Evolutionary conservation across 2,797 vertebrate species (phyloP).

Genomic region (Mareca penelope): DNA sequence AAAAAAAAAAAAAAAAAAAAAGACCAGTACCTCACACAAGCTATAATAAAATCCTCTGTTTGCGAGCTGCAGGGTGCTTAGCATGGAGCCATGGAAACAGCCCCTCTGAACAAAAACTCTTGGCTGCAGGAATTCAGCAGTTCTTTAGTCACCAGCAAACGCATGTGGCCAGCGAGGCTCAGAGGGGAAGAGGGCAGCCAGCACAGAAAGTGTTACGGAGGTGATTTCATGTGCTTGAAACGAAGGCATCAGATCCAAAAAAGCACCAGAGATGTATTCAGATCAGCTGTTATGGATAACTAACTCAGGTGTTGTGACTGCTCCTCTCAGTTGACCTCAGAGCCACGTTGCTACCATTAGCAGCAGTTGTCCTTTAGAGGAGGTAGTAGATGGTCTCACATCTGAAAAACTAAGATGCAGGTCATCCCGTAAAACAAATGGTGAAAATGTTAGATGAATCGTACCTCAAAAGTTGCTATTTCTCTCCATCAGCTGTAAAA

Average conservation of each 20-base stretch:
- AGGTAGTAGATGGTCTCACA: background rate
- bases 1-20: background rate
- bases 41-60: constrained; percentile 9
- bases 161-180: background rate
- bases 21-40: background rate
- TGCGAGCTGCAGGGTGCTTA: constrained; percentile 29
- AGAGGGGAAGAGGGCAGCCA: background rate
- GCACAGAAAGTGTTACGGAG: background rate
- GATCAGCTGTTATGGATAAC: background rate
- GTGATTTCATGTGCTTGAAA: background rate
- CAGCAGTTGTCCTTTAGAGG: background rate
- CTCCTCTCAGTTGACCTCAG: background rate
- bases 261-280: background rate
- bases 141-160: background rate
- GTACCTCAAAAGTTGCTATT: background rate
- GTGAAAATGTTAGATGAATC: background rate
- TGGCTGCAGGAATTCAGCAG: background rate
- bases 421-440: background rate
- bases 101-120: background rate
- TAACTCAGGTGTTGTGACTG: background rate
- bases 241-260: background rate
- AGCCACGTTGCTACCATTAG: background rate
- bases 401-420: background rate
- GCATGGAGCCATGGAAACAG: constrained; percentile 24
- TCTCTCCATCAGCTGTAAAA: background rate